Base-by-base conservation (phyloP, 2,113 vertebrate genomes). In the Etheostoma cragini region DNA sequence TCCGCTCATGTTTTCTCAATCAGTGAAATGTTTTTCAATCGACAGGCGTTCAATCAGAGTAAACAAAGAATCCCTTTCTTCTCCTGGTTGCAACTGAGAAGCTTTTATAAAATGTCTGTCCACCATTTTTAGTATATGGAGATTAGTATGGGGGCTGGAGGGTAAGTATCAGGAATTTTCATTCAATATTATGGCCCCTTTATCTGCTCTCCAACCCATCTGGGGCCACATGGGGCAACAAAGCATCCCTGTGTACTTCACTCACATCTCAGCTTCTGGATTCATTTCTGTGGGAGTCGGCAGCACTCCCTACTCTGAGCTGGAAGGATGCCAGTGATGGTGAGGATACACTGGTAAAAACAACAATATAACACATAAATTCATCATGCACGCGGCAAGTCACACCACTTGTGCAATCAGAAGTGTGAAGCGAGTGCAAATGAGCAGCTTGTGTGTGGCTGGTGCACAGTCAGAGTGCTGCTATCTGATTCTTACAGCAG, bases 361-460 rank as follows among this genome's bases (percentile, higher is more conserved):
- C 66, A 64, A 73, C 50, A 76, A 58, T 35, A 65, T 71, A 76
- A 77, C 80, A 86, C 72, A 67, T 67, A 60, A 72, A 79, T 75
- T 80, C 62, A 89, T 84, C 68, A 78, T 79, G 75, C 7, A 21
- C 52, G 11, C 68, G 80, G 69, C 63, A 80, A 88, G 72, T 86
- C 57, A 26, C 76, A 77, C 78, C 81, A 78, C 86, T 89, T 85
- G 85, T 83, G 84, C 83, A 87, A 88, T 89, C 77, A 87, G 87
- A 82, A 68, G 90, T 87, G 90, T 85, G 87, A 93, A 91, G 72
- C n/a, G 66, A 54, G 86, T 79, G 75, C 75, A 92, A 92, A 89
- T 88, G 92, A 92, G 83, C 86, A 91, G 92, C 83, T 78, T 87
- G 78, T 78, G 81, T 87, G 85, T 74, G 82, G 66, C 54, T 77